These are phyloP conservation scores for Natator depressus DNA, from an alignment of 2,113 vertebrate species.

Conservation along the genomic window DNA sequence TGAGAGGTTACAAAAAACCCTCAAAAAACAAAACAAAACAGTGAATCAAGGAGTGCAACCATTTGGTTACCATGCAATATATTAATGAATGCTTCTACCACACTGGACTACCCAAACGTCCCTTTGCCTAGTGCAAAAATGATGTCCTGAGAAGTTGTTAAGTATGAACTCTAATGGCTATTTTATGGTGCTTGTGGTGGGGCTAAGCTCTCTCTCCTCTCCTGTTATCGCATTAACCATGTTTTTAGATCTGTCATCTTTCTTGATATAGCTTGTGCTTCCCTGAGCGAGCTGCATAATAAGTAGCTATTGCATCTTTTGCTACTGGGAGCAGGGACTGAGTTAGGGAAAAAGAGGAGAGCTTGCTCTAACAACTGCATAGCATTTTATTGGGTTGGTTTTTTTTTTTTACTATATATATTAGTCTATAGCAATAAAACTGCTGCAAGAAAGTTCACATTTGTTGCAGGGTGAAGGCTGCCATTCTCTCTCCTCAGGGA, in stretches of 20 bases:
- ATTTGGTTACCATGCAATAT: not conserved
- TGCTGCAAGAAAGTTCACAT: not conserved
- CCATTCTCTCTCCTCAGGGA: not conserved
- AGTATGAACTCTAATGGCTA: not conserved
- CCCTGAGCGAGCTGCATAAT: not conserved
- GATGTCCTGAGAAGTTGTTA: not conserved
- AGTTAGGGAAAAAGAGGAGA: constrained; percentile 31
- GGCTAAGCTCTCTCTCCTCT: not conserved
- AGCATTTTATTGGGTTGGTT: not conserved
- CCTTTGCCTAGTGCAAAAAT: not conserved
- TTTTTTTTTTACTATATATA: not conserved
- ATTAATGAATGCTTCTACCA: not conserved
- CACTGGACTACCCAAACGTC: not conserved
- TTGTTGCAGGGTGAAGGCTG: not conserved
- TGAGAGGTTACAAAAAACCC: not conserved
- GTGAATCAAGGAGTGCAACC: not conserved
- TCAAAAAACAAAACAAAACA: not conserved
- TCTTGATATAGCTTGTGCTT: not conserved
- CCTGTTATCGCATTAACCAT: not conserved
- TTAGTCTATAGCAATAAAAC: not conserved
- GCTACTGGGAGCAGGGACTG: not conserved
- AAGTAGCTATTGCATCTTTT: not conserved
- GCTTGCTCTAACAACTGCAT: not conserved
- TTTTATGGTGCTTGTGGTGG: not conserved
- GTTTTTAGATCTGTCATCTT: not conserved